Percentiles rank a stretch among this genome's conserved stretches.
These are phyloP conservation scores for Stichodactyla mertensii DNA, from an alignment of 64 coral and sea anemone species.

Conservation along the genomic window DNA sequence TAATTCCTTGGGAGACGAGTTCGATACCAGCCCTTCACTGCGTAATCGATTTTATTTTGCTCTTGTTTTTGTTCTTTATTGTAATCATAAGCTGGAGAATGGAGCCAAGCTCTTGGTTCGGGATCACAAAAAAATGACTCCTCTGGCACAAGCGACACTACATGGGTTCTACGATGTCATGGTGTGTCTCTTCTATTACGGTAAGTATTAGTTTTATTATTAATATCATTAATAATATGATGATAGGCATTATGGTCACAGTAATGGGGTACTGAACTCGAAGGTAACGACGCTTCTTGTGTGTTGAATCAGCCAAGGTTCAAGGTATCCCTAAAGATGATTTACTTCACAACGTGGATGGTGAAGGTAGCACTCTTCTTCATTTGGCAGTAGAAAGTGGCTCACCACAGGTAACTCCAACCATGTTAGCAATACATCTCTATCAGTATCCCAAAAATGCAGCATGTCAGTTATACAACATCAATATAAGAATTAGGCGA, in stretches of 20 bases:
- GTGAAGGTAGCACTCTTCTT: slow-evolving; percentile 72
- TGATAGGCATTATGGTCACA: not conserved
- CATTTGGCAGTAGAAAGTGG: slow-evolving; percentile 87
- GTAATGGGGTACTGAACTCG: not conserved
- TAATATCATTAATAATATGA: not conserved
- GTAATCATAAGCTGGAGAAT: slow-evolving; percentile 39
- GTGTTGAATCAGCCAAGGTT: slow-evolving; percentile 31
- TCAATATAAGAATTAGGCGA: no score
- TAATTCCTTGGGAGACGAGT: no score
- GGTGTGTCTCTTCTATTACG: slow-evolving; percentile 67
- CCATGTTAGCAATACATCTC: not conserved
- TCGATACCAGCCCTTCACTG: no score
- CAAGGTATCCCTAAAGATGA: slow-evolving; percentile 70
- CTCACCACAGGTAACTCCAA: slow-evolving; percentile 56
- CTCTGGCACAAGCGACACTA: slow-evolving; percentile 74
- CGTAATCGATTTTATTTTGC: no score
- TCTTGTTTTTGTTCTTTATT: not conserved
- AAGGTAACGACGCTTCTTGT: not conserved
- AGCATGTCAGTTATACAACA: no score
- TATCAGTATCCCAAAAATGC: not conserved
- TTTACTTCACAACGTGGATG: slow-evolving; percentile 65
- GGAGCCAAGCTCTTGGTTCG: slow-evolving; percentile 53
- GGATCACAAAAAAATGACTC: slow-evolving; percentile 87
- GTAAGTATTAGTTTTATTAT: slow-evolving; percentile 30
- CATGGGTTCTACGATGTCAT: slow-evolving; percentile 81